These are phyloP conservation scores for Xanthostigma xanthostigma DNA, from an alignment of 2,888 invertebrate species.

Conservation along the genomic window DNA sequence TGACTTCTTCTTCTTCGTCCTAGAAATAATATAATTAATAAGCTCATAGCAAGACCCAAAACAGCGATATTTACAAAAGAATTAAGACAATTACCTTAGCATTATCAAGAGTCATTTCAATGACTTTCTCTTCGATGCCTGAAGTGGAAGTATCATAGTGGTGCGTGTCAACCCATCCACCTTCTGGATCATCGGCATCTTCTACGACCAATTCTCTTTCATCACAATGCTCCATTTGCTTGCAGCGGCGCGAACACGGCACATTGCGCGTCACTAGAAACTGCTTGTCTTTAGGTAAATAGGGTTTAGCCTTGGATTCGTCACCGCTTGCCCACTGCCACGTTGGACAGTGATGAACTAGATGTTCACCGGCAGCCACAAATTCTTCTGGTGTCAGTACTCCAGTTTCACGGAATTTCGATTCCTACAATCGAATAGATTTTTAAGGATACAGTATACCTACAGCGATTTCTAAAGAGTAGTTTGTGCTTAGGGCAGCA, in stretches of 20 bases:
- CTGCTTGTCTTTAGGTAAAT: conserved; percentile 90
- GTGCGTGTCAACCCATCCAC: conserved; percentile 98
- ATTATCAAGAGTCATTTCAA: conserved; percentile 79
- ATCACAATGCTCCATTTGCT: conserved; percentile 87
- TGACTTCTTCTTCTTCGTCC: conserved; percentile 31
- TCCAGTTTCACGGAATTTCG: conserved; percentile 93
- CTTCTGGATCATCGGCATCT: conserved; percentile 59
- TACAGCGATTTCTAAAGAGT: too few relatives aligned
- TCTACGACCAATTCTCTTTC: conserved; percentile 87
- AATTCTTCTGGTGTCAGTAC: conserved; percentile 99
- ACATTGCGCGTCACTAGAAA: conserved; percentile 95
- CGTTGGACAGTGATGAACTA: conserved; percentile 98
- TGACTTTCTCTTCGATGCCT: conserved; percentile 58
- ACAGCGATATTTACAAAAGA: too few relatives aligned
- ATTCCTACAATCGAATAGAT: conserved; percentile 48
- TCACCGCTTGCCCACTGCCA: conserved; percentile 98
- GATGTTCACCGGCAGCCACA: conserved; percentile 94
- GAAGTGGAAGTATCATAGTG: conserved; percentile 57
- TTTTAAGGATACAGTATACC: too few relatives aligned
- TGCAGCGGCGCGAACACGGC: conserved; percentile 89
- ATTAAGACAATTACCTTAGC: conserved; percentile 24
- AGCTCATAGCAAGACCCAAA: neutral
- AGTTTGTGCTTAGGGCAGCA: too few relatives aligned
- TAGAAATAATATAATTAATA: conserved; percentile 14
- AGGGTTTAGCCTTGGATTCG: conserved; percentile 72